These are phyloP conservation scores for Cliona cf. orientalis DNA, from an alignment of 37 sponge, comb jelly and placozoan species.

Conservation along the genomic window DNA sequence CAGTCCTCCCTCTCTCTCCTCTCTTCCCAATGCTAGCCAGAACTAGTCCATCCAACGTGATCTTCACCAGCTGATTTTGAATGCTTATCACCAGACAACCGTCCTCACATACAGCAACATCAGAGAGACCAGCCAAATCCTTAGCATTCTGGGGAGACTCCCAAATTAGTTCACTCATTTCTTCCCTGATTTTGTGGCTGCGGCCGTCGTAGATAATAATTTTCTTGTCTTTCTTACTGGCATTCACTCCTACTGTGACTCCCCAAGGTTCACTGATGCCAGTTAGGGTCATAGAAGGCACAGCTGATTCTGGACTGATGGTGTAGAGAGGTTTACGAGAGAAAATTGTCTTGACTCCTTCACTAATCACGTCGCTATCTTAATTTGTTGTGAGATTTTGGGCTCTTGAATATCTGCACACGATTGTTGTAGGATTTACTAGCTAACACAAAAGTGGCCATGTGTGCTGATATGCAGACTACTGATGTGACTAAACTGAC, in stretches of 20 bases:
- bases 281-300: background rate
- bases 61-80: background rate
- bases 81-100: background rate
- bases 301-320: background rate
- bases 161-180: background rate
- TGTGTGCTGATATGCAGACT: background rate
- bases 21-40: constrained; percentile 12
- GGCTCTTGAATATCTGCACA: constrained; percentile 1
- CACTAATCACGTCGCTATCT: no score
- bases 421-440: background rate
- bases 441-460: background rate
- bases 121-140: background rate
- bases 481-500: background rate
- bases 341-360: no score
- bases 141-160: background rate
- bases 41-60: background rate
- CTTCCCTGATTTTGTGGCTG: background rate
- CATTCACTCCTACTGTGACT: background rate
- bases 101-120: background rate
- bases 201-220: background rate
- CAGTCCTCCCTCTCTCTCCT: background rate
- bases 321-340: constrained; percentile 5
- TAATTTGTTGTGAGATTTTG: background rate
- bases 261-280: background rate
- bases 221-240: constrained; percentile 6